Evolutionary conservation across 1,140 invertebrate genomes (phyloP).

Genomic region (Adoxophyes honmai): DNA sequence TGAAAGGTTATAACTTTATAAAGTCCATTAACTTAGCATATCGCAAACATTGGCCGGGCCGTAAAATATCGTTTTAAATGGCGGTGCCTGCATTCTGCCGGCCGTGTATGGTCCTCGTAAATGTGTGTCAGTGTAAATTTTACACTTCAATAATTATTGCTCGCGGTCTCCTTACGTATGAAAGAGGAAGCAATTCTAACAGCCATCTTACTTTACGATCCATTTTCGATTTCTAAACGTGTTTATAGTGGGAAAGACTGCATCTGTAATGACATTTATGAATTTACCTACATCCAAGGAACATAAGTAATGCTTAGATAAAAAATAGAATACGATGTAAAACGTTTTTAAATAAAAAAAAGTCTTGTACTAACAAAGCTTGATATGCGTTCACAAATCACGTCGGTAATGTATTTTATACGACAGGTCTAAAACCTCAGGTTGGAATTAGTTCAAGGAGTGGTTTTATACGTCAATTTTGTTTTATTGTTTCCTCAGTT

Average conservation of each 20-base stretch:
- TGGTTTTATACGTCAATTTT: slow-evolving; percentile 61
- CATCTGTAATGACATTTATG: slow-evolving; percentile 32
- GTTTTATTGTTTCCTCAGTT: slow-evolving; percentile 65
- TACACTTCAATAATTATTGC: slow-evolving; percentile 53
- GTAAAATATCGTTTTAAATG: slow-evolving; percentile 48
- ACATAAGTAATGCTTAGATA: too few relatives aligned
- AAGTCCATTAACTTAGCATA: slow-evolving; percentile 58
- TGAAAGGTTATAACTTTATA: slow-evolving; percentile 59
- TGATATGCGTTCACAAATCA: slow-evolving; percentile 30
- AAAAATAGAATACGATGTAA: too few relatives aligned
- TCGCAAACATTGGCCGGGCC: slow-evolving; percentile 40
- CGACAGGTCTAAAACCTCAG: slow-evolving; percentile 33
- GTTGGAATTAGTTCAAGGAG: slow-evolving; percentile 50
- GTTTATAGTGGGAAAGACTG: slow-evolving; percentile 43
- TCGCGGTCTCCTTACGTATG: slow-evolving; percentile 31
- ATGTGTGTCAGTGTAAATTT: slow-evolving; percentile 58
- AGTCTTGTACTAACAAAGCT: slow-evolving; percentile 20
- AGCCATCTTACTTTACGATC: slow-evolving; percentile 49
- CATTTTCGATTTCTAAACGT: slow-evolving; percentile 47
- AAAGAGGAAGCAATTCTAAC: slow-evolving; percentile 45
- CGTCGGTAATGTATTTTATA: slow-evolving; percentile 43
- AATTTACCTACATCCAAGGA: slow-evolving; percentile 21
- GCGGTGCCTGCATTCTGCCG: slow-evolving; percentile 28
- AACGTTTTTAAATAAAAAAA: too few relatives aligned
- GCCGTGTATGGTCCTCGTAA: slow-evolving; percentile 35